phyloP scores from a whole-genome alignment of 2,888 invertebrate genomes.

The Aplocera efformata region DNA sequence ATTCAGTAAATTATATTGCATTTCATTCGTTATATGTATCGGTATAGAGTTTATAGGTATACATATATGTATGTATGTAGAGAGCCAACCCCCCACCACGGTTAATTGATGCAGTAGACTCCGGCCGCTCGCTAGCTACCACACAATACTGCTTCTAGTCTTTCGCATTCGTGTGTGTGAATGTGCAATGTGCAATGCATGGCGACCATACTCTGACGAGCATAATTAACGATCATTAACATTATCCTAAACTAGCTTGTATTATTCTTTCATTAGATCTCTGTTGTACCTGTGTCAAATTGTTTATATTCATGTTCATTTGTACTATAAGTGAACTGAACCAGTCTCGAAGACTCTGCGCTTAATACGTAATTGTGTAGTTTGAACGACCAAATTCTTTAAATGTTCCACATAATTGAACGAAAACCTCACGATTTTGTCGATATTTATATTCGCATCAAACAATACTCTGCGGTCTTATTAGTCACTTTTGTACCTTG shows the following conservation, averaged over 20 bases:
- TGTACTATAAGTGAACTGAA: constrained; percentile 65
- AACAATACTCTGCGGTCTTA: constrained; percentile 75
- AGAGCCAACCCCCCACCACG: constrained; percentile 67
- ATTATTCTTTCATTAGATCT: constrained; percentile 80
- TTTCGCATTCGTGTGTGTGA: constrained; percentile 74
- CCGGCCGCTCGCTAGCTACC: constrained; percentile 62
- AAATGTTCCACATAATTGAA: constrained; percentile 52
- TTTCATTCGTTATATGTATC: constrained; percentile 50
- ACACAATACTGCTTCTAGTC: constrained; percentile 76
- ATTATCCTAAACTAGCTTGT: constrained; percentile 76
- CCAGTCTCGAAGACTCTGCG: constrained; percentile 60
- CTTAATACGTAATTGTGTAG: constrained; percentile 64
- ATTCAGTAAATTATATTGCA: constrained; percentile 48
- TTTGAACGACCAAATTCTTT: constrained; percentile 63
- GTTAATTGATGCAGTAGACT: constrained; percentile 80
- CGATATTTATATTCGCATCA: constrained; percentile 57
- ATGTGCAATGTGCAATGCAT: too few species aligned
- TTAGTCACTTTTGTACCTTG: constrained; percentile 80
- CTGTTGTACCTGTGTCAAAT: constrained; percentile 79
- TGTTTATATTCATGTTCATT: constrained; percentile 68
- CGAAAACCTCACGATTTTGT: constrained; percentile 53
- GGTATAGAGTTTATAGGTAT: constrained; percentile 45
- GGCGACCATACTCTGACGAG: constrained; percentile 62
- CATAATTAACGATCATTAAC: constrained; percentile 76
- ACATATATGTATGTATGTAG: constrained; percentile 48